Conservation (phyloP, 2,113 vertebrate genomes). For the Gymnogyps californianus region DNA sequence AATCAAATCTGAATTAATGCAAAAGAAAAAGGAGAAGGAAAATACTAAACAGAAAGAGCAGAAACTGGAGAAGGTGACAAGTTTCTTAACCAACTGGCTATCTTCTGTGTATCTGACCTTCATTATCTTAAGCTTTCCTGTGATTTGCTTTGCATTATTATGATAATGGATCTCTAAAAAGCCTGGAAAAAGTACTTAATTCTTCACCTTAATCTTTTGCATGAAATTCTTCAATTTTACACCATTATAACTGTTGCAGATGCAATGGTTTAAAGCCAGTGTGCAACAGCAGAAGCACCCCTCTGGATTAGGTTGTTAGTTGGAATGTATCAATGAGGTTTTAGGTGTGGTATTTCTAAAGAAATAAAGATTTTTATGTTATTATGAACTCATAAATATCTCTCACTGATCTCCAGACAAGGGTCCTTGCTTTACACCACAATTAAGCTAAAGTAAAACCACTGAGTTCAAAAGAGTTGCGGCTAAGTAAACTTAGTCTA, state of each 20-base stretch:
- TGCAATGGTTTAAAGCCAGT: not conserved
- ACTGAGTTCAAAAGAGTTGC: not conserved
- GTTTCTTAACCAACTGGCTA: not conserved
- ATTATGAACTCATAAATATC: not conserved
- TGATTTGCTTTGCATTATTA: not conserved
- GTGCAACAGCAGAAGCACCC: not conserved
- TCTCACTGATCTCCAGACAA: not conserved
- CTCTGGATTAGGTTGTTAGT: not conserved
- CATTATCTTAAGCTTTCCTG: not conserved
- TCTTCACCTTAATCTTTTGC: not conserved
- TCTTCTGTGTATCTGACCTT: not conserved
- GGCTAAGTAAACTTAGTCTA: not conserved
- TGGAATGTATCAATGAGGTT: not conserved
- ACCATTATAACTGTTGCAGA: not conserved
- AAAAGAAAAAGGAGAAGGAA: not conserved
- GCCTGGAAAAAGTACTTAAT: not conserved
- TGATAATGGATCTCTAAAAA: not conserved
- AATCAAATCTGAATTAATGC: not conserved
- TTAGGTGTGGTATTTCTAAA: not conserved
- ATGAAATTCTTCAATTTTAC: not conserved
- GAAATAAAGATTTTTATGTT: not conserved
- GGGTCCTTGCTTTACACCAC: not conserved
- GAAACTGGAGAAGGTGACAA: not conserved
- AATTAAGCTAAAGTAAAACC: not conserved
- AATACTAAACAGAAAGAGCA: not conserved